Evolutionary conservation across 2,797 vertebrate species (phyloP), one percentile per base, ranked within the genome.

Genomic region (Sebastes hubbsi): DNA sequence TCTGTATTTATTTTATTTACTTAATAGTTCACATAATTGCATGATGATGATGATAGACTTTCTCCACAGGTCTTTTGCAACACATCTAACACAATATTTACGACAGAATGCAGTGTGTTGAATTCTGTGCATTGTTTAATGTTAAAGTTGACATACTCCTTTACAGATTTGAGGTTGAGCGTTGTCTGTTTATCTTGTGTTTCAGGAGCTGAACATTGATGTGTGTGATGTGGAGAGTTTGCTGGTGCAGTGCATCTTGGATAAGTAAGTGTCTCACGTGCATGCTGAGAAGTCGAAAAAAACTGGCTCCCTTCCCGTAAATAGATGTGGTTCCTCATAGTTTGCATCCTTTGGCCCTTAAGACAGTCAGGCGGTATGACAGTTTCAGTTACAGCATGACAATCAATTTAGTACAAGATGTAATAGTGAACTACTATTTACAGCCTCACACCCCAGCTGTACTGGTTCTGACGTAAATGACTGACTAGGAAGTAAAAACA

Each of bases 211-310:
- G 94, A 99, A 99, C 96, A 99, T 99, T 92, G 99, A 99, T 85
- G 98, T 99, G 94, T 97, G 98, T 78, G 99, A 99, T 90, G 99
- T 99, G 95, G 99, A 99, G 94, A 99, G 99, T 95, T 97, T 99
- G 96, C 97, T 99, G 93, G 99, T 99, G 87, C 99, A 99, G 95
- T 99, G 99, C 95, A 99, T 99, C 96, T 96, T 99, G 96, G 99
- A 99, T 96, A 99, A 99, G 99, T 99, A 97, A 87, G 99, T 98
- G 87, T 68, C 58, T 70, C 63, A 46, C 10, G 5, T 70, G 4
- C 30, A 4, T 80, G 6, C 70, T 49, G 52, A 85, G 67, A 75
- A 74, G 36, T 16, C 3, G 3, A 49, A 22, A 3, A 38, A 27
- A 62, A 20, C 36, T 38, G 3, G 2, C 32, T 69, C 5, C 49